These are phyloP conservation scores for Hanleya hanleyi DNA, from an alignment of 2,888 invertebrate genomes.

Conservation along the genomic window DNA sequence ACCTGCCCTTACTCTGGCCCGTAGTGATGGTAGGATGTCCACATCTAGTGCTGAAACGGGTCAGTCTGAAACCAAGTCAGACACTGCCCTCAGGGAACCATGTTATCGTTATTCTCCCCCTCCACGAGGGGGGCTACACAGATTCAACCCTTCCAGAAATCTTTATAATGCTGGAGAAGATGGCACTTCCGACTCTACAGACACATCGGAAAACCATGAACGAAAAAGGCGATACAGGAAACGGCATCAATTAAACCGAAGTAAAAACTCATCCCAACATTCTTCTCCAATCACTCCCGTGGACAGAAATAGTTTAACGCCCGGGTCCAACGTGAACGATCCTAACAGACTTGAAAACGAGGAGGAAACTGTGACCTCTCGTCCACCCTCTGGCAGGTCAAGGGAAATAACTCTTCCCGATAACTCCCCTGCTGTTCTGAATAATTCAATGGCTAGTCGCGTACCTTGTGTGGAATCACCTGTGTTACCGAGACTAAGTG, in stretches of 20 bases:
- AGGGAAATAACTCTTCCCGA: not conserved
- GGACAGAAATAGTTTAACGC: not conserved
- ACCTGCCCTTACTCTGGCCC: not conserved
- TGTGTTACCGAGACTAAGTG: not conserved
- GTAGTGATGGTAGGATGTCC: not conserved
- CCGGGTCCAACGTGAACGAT: not conserved
- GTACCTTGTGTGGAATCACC: not conserved
- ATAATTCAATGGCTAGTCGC: no score
- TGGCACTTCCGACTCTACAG: slow-evolving; percentile 60
- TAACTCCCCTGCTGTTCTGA: not conserved
- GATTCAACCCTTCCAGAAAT: not conserved
- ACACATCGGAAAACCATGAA: slow-evolving; percentile 51
- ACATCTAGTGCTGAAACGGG: not conserved
- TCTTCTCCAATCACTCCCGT: not conserved
- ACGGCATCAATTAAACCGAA: slow-evolving; percentile 54
- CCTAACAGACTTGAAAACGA: not conserved
- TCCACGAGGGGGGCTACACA: not conserved
- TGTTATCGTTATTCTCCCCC: not conserved
- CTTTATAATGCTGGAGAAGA: not conserved
- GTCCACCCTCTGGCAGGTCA: not conserved
- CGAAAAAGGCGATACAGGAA: slow-evolving; percentile 48
- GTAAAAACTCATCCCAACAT: slow-evolving; percentile 59
- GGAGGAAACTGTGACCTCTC: not conserved
- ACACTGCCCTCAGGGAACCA: not conserved
- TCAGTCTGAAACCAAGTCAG: not conserved